Conservation (phyloP, 2,113 vertebrate species). For the Coracopsis vasa region DNA sequence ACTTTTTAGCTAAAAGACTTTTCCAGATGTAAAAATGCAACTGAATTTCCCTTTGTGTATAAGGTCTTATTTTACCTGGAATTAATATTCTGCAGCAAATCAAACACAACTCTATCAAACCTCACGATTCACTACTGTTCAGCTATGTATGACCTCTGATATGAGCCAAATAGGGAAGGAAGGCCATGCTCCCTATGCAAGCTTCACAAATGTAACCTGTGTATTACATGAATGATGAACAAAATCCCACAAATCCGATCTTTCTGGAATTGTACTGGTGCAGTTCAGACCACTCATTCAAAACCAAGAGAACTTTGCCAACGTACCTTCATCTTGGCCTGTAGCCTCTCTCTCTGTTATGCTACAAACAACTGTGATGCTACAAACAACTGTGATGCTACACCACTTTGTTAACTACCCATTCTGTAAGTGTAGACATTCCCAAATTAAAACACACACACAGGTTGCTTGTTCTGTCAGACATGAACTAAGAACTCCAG, state of each 20-base stretch:
- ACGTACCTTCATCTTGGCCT: background rate
- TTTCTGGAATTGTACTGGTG: background rate
- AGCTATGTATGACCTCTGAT: background rate
- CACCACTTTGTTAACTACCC: background rate
- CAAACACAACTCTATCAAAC: background rate
- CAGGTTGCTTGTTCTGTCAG: fast-evolving
- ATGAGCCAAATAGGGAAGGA: background rate
- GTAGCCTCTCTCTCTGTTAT: background rate
- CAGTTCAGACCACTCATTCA: background rate
- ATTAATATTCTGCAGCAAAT: constrained; percentile 14
- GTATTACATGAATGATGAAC: background rate
- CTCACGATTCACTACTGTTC: background rate
- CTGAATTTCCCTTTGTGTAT: background rate
- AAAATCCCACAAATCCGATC: background rate
- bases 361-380: background rate
- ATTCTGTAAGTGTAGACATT: background rate
- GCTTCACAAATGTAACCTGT: background rate
- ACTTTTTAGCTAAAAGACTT: background rate
- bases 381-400: background rate
- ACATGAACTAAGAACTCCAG: background rate
- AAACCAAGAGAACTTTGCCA: background rate
- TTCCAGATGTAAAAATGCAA: background rate
- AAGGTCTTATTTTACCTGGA: background rate
- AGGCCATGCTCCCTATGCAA: background rate
- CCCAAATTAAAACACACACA: background rate